Evolutionary conservation across 30 jellyfish, hydroid and myxozoan species (phyloP).

Genomic region (Turritopsis rubra): DNA sequence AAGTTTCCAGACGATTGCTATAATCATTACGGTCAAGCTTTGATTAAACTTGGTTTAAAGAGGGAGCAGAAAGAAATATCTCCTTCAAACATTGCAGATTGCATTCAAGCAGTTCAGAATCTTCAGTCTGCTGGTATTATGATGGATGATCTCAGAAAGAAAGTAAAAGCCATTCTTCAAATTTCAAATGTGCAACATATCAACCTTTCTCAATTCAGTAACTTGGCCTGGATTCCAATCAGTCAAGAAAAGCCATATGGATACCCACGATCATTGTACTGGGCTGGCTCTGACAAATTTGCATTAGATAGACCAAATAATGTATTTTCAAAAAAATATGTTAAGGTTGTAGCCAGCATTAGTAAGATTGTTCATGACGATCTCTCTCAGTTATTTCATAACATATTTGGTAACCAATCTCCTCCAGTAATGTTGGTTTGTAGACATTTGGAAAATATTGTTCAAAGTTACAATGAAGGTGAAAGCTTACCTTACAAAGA

Average conservation of each 20-base stretch:
- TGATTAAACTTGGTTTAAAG: slow-evolving; percentile 45
- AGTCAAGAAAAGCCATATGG: not conserved
- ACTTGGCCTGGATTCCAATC: not conserved
- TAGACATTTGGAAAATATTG: slow-evolving; percentile 1
- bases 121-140: not conserved
- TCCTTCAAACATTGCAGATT: not conserved
- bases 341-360: not conserved
- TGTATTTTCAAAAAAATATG: not conserved
- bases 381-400: not conserved
- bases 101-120: not conserved
- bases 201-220: not conserved
- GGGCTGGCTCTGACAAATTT: not conserved
- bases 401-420: too few species aligned
- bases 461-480: slow-evolving; percentile 1
- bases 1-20: slow-evolving; percentile 40
- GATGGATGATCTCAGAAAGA: not conserved
- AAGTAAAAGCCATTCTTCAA: not conserved
- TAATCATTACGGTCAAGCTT: not conserved
- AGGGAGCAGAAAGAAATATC: not conserved
- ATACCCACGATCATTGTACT: slow-evolving; percentile 3
- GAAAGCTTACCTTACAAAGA: slow-evolving; percentile 22
- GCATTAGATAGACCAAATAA: not conserved
- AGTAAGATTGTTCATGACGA: not conserved
- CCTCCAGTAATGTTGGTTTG: not conserved
- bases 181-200: not conserved